Base-by-base conservation (phyloP, 1,140 invertebrate species). In the Anastrepha ludens region DNA sequence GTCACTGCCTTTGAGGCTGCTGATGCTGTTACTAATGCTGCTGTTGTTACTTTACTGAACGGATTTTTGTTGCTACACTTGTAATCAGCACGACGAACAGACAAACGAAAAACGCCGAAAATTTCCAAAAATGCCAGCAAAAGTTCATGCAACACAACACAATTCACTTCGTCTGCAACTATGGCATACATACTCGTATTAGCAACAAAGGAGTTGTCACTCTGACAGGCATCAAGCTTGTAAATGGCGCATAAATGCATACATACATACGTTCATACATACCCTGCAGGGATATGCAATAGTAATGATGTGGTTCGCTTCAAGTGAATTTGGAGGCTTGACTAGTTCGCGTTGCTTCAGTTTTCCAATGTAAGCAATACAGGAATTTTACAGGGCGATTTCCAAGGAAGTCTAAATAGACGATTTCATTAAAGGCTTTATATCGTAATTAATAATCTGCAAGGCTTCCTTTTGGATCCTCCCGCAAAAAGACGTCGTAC, bases 181-280 rank as follows among this genome's bases (percentile, higher is more conserved):
- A 6, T 29, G n/a, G 3, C 74, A 13, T 81, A 81, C 47, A 55
- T 55, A 81, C 9, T 29, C 29, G 29, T 81, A 81, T 81, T 55
- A 55, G 74, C 74, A 81, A 58, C 74, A 81, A 81, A 81, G 74
- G 74, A 81, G 74, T 58, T 81, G 74, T 81, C 74, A 81, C 74
- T 55, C 44, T 81, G 74, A 81, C 74, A 81, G 74, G n/a, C 74
- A 47, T 81, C 74, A 81, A 81, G 74, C 11, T 81, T 13, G 17
- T 55, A 41, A 15, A 81, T 20, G 2, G 74, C 50, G 11, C 41
- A 74, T 47, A n/a, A 74, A 41, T 11, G 39, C 67, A 3, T 3
- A 47, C 70, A 74, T 29, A 41, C 64, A 41, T 29, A 67, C 29
- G 13, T 1, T 8, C 3, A n/a, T 64, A 20, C 62, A 4, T 7